phyloP scores from a whole-genome alignment of 2,113 vertebrate genomes.

The Laterallus jamaicensis region DNA sequence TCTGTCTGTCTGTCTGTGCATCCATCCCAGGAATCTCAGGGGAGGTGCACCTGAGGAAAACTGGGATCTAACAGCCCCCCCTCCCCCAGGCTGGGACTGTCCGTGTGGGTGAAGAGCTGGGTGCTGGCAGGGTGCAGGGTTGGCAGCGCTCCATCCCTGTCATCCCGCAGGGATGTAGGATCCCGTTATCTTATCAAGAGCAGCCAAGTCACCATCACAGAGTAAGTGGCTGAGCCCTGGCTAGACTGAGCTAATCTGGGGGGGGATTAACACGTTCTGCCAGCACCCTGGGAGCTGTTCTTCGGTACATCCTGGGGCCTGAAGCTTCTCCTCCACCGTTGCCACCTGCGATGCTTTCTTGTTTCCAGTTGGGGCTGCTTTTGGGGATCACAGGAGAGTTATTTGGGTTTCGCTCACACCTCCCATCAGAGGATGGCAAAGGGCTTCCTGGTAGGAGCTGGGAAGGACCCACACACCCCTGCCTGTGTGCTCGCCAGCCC shows the following conservation, averaged over 20 bases:
- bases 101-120: accelerated
- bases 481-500: no score
- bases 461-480: neutral
- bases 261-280: neutral
- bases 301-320: neutral
- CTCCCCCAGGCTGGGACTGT: neutral
- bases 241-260: neutral
- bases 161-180: neutral
- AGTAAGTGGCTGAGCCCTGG: neutral
- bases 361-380: neutral
- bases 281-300: neutral
- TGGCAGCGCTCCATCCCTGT: accelerated
- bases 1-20: accelerated
- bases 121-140: neutral
- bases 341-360: neutral
- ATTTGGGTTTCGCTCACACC: neutral
- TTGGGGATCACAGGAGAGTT: neutral
- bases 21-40: neutral
- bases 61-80: neutral
- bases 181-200: neutral
- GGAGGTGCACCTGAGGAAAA: neutral
- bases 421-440: neutral
- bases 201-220: neutral
- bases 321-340: neutral
- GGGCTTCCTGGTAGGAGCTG: neutral